Base-by-base conservation (phyloP, 2,797 vertebrate species). In the Nannoperca obscura region DNA sequence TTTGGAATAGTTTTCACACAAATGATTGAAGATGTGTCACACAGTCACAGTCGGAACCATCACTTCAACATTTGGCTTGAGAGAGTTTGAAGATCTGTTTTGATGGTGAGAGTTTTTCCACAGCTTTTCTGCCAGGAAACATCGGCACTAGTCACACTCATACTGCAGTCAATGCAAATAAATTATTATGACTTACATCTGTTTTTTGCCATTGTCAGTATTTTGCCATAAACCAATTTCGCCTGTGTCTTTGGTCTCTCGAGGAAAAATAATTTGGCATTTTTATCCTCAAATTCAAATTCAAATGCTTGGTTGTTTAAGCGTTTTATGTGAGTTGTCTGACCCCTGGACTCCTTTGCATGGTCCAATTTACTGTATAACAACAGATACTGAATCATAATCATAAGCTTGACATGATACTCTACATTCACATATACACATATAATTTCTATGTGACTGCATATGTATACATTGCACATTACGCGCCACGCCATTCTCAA, bases 121-220 rank as follows among this genome's bases (percentile, higher is more conserved):
- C 30, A 22, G 50, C 27, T 71, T 40, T 14, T 68, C 49, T 72
- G 80, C 85, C 83, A 84, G 81, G 74, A 81, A 78, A 76, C 22
- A 74, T 71, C 7, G 15, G 57, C 67, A 69, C 27, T 38, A 34
- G 27, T 76, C 59, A 62, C 27, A 32, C 70, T 68, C 44, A 66
- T 52, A 44, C 50, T 1, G 9, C 32, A 71, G 70, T 74, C 82
- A 71, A 40, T 22, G n/a, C 12, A 2, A 60, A 63, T 71, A 61
- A 74, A 82, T 71, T 42, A 15, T 77, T 27, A 70, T 46, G 58
- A 27, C 57, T 71, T 75, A 76, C 66, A 78, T 63, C 52, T 49
- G n/a, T 42, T 11, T 67, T 54, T 58, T 53, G 22, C 53, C 14
- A 30, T 22, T 42, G n/a, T 76, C 74, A 54, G 36, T 27, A 27